Evolutionary conservation across 64 coral and sea anemone species (phyloP).

Genomic region (Montipora sp.): DNA sequence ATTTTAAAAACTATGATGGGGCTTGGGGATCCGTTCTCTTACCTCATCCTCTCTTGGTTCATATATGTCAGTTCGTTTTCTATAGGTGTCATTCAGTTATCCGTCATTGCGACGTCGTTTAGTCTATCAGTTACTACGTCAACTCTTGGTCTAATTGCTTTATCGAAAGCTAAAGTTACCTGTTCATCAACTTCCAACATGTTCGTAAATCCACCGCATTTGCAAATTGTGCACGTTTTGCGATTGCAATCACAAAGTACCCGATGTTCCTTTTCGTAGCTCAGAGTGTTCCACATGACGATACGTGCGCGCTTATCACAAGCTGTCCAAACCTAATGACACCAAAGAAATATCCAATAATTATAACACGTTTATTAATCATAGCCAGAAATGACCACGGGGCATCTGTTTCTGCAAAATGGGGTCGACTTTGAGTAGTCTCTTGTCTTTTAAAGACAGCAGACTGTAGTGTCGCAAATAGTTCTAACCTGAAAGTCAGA

Average conservation of each 20-base stretch:
- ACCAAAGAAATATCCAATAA: not conserved
- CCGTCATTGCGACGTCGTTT: not conserved
- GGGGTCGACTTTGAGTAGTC: not conserved
- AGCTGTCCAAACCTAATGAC: constrained; percentile 74
- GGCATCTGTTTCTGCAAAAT: not conserved
- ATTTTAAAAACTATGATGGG: too few relatives aligned
- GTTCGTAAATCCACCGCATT: constrained; percentile 71
- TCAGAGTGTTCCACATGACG: constrained; percentile 72
- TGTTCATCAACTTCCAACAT: constrained; percentile 58
- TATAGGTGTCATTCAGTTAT: too few relatives aligned
- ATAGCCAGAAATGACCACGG: not conserved
- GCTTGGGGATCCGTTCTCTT: too few relatives aligned
- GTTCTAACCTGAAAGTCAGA: not conserved
- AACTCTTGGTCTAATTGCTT: not conserved
- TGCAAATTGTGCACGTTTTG: not conserved
- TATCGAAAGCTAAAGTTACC: not conserved
- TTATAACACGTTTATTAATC: not conserved
- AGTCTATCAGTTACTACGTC: not conserved
- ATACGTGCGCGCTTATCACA: constrained; percentile 72
- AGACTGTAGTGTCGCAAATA: too few relatives aligned
- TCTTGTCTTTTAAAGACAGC: not conserved
- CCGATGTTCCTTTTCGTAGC: constrained; percentile 33
- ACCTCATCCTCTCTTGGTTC: too few relatives aligned
- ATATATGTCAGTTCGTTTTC: too few relatives aligned
- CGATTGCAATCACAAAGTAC: not conserved